Conservation (phyloP, 2,113 vertebrate genomes). For the Fukomys damarensis region DNA sequence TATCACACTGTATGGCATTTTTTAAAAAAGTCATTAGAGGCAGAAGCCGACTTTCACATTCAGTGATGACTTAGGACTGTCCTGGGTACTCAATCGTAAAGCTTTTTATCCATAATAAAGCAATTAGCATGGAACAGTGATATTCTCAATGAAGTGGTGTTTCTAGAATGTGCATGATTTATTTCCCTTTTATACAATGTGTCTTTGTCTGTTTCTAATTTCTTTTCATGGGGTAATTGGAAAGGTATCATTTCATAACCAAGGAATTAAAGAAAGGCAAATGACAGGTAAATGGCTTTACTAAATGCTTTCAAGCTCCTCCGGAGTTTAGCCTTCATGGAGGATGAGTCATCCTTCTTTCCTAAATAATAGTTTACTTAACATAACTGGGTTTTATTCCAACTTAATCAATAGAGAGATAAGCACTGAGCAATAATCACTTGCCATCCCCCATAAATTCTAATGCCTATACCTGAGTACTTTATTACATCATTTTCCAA, state of each 20-base stretch:
- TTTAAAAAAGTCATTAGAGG: background rate
- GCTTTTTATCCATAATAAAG: slow-evolving; percentile 55
- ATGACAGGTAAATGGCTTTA: slow-evolving; percentile 64
- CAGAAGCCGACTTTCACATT: background rate
- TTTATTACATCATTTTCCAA: background rate
- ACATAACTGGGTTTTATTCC: slow-evolving; percentile 18
- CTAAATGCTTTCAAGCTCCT: slow-evolving; percentile 29
- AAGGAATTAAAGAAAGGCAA: slow-evolving; percentile 50
- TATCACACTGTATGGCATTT: background rate
- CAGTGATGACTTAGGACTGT: background rate
- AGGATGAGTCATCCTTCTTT: background rate
- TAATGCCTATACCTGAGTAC: background rate
- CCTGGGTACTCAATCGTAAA: slow-evolving; percentile 13
- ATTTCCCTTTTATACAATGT: background rate
- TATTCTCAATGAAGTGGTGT: background rate
- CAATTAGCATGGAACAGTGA: slow-evolving; percentile 52
- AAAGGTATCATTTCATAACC: slow-evolving; percentile 32
- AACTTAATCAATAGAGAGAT: slow-evolving; percentile 44
- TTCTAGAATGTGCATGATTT: background rate
- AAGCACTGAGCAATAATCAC: background rate
- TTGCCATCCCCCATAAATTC: slow-evolving; percentile 12
- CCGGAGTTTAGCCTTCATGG: background rate
- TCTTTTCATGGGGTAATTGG: slow-evolving; percentile 53
- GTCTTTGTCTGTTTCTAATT: slow-evolving; percentile 50
- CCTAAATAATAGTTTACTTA: slow-evolving; percentile 65